A percentile compares a stretch with the other conserved stretches of the same genome.
phyloP scores from a whole-genome alignment of 2,113 vertebrate species.

The Oreochromis tanganicae region DNA sequence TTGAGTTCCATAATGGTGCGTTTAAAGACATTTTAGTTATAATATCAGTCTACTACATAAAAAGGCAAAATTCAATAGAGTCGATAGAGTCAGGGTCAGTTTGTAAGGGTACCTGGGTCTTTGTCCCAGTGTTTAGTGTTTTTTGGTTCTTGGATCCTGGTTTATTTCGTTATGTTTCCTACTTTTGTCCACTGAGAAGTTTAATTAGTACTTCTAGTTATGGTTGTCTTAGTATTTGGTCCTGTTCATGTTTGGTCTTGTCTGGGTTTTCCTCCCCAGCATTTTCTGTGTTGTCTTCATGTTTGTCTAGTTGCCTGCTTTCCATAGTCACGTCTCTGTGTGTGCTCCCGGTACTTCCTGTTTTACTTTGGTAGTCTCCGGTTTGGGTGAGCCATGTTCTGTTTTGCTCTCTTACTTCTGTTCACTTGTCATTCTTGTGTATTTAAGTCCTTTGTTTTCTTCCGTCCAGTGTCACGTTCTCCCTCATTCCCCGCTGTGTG shows the following conservation, averaged over 20 bases:
- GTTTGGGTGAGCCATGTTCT: background rate
- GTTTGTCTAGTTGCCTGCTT: background rate
- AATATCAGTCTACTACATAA: background rate
- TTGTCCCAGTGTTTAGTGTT: background rate
- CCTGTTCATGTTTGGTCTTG: background rate
- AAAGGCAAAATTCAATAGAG: fast-evolving
- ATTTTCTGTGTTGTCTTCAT: background rate
- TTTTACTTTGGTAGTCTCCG: background rate
- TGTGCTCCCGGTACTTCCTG: background rate
- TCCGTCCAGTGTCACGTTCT: background rate
- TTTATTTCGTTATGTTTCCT: fast-evolving
- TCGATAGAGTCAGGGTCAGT: fast-evolving
- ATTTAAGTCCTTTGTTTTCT: background rate
- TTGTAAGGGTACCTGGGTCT: background rate
- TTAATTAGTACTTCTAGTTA: background rate
- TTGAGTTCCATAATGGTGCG: too few relatives aligned
- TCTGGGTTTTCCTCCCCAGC: background rate
- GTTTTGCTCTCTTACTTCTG: background rate
- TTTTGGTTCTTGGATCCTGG: background rate
- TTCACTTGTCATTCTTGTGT: background rate
- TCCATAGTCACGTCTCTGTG: fast-evolving
- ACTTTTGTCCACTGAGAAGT: background rate
- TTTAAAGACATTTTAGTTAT: fast-evolving
- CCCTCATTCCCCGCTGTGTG: background rate
- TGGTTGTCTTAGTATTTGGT: background rate